Evolutionary conservation across 2,797 vertebrate species (phyloP).

Genomic region (Darevskia nairensis): DNA sequence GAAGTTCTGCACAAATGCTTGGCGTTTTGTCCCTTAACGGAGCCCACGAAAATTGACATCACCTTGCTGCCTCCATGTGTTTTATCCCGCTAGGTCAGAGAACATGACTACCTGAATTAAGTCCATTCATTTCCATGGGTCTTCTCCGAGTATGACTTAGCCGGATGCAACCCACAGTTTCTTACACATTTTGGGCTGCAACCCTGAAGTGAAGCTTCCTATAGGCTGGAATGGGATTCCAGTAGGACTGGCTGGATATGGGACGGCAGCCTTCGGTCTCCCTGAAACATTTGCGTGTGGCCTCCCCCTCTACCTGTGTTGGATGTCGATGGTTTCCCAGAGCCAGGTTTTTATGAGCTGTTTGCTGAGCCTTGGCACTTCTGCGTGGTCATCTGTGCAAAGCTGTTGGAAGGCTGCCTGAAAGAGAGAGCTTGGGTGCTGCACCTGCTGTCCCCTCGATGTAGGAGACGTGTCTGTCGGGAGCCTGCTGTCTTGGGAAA

Average conservation of each 20-base stretch:
- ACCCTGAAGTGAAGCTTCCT: neutral
- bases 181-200: neutral
- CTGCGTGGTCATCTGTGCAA: constrained; percentile 15
- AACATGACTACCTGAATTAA: too few relatives aligned
- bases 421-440: constrained; percentile 4
- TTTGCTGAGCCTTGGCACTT: neutral
- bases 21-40: neutral
- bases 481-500: constrained; percentile 23
- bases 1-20: neutral
- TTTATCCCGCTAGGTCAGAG: too few relatives aligned
- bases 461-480: constrained; percentile 23
- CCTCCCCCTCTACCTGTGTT: neutral
- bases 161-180: neutral
- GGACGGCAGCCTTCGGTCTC: constrained; percentile 10
- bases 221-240: neutral
- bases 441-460: constrained; percentile 33
- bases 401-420: constrained; percentile 23
- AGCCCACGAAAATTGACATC: neutral
- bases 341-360: constrained; percentile 15
- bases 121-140: too few relatives aligned
- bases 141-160: too few relatives aligned
- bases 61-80: neutral
- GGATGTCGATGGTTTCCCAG: neutral
- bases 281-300: constrained; percentile 18
- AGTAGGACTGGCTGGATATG: rapidly evolving